Evolutionary conservation across 2,888 invertebrate species (phyloP).

Genomic region (Euproctis similis): DNA sequence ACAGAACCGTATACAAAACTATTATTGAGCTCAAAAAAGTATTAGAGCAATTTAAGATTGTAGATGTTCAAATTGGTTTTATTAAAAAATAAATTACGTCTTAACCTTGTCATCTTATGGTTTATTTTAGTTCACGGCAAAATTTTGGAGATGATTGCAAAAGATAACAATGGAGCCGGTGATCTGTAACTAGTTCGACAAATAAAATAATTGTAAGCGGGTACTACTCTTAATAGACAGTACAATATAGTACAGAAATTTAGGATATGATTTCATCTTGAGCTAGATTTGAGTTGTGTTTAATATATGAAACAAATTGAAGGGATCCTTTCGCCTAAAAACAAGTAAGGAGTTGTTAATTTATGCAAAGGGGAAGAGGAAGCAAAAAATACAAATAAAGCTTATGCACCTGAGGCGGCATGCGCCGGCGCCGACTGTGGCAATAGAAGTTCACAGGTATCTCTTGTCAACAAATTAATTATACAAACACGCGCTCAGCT

Average conservation of each 20-base stretch:
- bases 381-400: conserved; percentile 66
- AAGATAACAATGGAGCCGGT: conserved; percentile 61
- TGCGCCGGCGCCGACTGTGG: conserved; percentile 41
- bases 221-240: not conserved
- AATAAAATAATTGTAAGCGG: conserved; percentile 44
- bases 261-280: not conserved
- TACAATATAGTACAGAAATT: not conserved
- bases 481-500: conserved; percentile 49
- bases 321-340: conserved; percentile 22
- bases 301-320: not conserved
- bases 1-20: conserved; percentile 18
- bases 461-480: conserved; percentile 60
- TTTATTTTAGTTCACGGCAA: conserved; percentile 27
- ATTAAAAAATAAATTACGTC: conserved; percentile 33
- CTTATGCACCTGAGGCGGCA: conserved; percentile 69
- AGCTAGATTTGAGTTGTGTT: not conserved
- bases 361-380: conserved; percentile 72
- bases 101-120: too few species aligned
- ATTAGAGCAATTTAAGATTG: conserved; percentile 6
- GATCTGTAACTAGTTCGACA: conserved; percentile 65
- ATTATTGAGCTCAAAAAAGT: conserved; percentile 14
- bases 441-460: conserved; percentile 24
- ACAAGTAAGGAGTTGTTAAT: conserved; percentile 59
- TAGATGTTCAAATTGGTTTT: conserved; percentile 31
- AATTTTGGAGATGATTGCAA: conserved; percentile 41